Percentiles rank a stretch among this genome's conserved stretches.
These are phyloP conservation scores for Drosophila fulvimacula DNA, from an alignment of 2,888 invertebrate genomes.

Conservation along the genomic window DNA sequence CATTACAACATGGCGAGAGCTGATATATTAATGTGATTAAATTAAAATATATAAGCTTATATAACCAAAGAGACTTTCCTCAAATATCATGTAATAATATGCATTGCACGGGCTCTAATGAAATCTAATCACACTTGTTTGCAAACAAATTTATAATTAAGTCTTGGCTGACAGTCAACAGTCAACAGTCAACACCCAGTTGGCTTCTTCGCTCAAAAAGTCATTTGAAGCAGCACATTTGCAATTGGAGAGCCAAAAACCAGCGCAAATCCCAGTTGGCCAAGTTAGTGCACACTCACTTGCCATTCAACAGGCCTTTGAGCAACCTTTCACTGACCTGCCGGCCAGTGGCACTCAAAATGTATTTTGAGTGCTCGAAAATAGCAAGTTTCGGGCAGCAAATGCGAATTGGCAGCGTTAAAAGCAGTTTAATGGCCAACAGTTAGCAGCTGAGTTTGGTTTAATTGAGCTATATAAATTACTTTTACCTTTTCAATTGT, in stretches of 20 bases:
- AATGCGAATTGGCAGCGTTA: constrained; percentile 28
- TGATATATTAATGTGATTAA: not conserved
- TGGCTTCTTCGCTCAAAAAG: not conserved
- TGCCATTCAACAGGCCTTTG: constrained; percentile 4
- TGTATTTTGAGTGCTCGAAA: constrained; percentile 39
- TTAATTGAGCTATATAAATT: constrained; percentile 71
- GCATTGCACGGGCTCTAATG: not conserved
- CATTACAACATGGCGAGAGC: not conserved
- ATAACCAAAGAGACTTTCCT: not conserved
- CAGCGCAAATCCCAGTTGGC: not conserved
- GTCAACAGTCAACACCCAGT: not conserved
- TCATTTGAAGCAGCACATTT: not conserved
- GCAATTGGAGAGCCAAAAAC: not conserved
- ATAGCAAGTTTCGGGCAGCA: constrained; percentile 39
- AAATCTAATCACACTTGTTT: no score
- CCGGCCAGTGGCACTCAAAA: constrained; percentile 31
- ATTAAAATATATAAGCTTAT: not conserved
- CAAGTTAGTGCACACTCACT: not conserved
- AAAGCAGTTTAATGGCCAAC: constrained; percentile 49
- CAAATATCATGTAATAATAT: not conserved
- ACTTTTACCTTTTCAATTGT: constrained; percentile 72
- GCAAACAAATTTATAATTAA: not conserved
- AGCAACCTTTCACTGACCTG: constrained; percentile 12
- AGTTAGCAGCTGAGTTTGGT: constrained; percentile 40
- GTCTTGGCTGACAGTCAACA: not conserved